Conservation (phyloP, 2,888 invertebrate species). For the Hyalella azteca region DNA sequence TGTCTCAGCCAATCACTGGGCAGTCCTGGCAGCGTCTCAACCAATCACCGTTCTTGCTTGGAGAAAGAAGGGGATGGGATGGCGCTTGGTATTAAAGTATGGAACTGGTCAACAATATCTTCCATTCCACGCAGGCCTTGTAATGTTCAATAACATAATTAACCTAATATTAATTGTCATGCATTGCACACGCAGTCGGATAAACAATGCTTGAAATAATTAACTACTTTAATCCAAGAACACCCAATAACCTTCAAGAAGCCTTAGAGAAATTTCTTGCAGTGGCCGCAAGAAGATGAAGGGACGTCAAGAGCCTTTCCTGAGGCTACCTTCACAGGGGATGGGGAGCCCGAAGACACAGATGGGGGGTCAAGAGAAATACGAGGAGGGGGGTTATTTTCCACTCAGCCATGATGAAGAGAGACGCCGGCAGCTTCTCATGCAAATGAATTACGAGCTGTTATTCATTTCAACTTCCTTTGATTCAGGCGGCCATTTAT, state of each 20-base stretch:
- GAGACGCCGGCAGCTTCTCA: constrained; percentile 31
- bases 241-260: neutral
- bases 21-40: constrained; percentile 9
- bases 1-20: constrained; percentile 20
- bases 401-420: constrained; percentile 35
- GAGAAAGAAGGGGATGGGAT: constrained; percentile 38
- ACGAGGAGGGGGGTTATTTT: constrained; percentile 28
- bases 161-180: too few species aligned
- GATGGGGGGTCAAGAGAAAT: neutral
- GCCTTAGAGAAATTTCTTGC: neutral
- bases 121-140: too few species aligned
- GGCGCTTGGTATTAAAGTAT: constrained; percentile 17
- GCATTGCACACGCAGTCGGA: too few species aligned
- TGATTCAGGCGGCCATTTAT: constrained; percentile 34
- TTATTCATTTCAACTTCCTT: constrained; percentile 40
- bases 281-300: neutral
- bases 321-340: constrained; percentile 11
- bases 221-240: too few species aligned
- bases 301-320: neutral
- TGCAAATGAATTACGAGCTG: constrained; percentile 38
- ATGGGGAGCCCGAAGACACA: neutral
- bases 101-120: constrained; percentile 31
- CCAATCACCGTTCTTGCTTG: neutral
- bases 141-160: too few species aligned
- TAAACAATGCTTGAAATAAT: too few species aligned